Percentiles rank a stretch among this genome's conserved stretches.
phyloP scores from a whole-genome alignment of 2,113 vertebrate genomes.

The Cololabis saira region DNA sequence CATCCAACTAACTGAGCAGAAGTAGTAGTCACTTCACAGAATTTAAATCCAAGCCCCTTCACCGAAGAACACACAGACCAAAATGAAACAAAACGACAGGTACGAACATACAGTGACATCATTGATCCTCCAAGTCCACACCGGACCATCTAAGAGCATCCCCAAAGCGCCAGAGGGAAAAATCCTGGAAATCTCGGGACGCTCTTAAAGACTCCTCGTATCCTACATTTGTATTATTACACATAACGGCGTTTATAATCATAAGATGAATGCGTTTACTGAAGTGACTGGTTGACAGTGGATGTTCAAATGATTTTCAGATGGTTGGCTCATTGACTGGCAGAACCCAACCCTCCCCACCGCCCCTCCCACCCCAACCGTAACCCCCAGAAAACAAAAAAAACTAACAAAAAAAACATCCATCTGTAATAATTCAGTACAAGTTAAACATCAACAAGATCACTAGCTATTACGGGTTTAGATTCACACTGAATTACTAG shows the following conservation, averaged over 20 bases:
- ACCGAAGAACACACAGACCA: conserved; percentile 32
- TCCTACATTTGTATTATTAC: conserved; percentile 22
- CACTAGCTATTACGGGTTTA: conserved; percentile 43
- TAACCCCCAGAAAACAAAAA: background rate
- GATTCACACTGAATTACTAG: conserved; percentile 53
- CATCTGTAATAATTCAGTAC: conserved; percentile 31
- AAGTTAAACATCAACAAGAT: conserved; percentile 50
- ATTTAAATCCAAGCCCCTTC: conserved; percentile 52
- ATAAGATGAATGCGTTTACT: background rate
- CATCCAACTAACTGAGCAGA: conserved; percentile 9
- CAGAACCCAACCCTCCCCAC: background rate
- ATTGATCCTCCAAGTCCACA: conserved; percentile 26
- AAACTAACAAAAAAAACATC: conserved; percentile 20
- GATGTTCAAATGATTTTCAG: conserved; percentile 24
- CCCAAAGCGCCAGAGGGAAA: conserved; percentile 12
- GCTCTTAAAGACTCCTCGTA: conserved; percentile 13
- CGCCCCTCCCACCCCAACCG: too few relatives aligned
- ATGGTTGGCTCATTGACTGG: conserved; percentile 40
- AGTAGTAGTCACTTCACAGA: conserved; percentile 31
- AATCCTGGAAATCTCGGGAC: background rate
- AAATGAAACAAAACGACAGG: conserved; percentile 11
- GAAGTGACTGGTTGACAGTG: background rate
- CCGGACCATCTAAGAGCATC: conserved; percentile 29
- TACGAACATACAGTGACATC: conserved; percentile 47
- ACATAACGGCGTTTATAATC: conserved; percentile 15